A percentile compares a stretch with the other conserved stretches of the same genome.
Evolutionary conservation across 2,797 vertebrate genomes (phyloP).

Genomic region (Lagodon rhomboides): DNA sequence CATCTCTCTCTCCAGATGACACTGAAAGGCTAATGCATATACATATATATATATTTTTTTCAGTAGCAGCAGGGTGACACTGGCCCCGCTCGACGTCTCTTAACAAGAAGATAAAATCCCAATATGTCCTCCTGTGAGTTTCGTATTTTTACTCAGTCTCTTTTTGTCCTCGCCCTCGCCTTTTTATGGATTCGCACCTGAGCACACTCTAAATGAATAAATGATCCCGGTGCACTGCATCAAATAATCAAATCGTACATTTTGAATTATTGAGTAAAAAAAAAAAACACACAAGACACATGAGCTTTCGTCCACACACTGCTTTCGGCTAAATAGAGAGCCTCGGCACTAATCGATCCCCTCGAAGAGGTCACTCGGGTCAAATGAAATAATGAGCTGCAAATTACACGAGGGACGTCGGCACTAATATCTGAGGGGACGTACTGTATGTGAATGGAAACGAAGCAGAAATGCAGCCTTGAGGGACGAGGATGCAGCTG

Average conservation of each 20-base stretch:
- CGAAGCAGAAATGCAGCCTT: background rate
- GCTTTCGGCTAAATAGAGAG: background rate
- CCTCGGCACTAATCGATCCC: background rate
- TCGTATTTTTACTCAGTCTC: background rate
- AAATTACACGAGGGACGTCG: background rate
- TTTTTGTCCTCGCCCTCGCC: background rate
- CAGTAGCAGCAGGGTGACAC: background rate
- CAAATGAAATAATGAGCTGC: background rate
- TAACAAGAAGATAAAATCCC: background rate
- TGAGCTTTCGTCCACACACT: background rate
- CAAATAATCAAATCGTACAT: background rate
- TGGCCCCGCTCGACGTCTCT: background rate
- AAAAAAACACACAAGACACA: background rate
- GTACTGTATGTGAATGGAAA: background rate
- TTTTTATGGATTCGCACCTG: background rate
- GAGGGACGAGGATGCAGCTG: background rate
- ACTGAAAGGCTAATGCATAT: background rate
- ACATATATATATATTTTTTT: background rate
- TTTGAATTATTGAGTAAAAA: background rate
- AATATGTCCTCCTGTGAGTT: background rate
- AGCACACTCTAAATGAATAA: too few species aligned
- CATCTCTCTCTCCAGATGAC: background rate
- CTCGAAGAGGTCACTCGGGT: slow-evolving; percentile 3
- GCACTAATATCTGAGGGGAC: background rate
- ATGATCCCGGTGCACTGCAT: background rate